Evolutionary conservation across 2,113 vertebrate genomes (phyloP), one percentile per base, ranked within the genome.

Genomic region (Vireo altiloquus): DNA sequence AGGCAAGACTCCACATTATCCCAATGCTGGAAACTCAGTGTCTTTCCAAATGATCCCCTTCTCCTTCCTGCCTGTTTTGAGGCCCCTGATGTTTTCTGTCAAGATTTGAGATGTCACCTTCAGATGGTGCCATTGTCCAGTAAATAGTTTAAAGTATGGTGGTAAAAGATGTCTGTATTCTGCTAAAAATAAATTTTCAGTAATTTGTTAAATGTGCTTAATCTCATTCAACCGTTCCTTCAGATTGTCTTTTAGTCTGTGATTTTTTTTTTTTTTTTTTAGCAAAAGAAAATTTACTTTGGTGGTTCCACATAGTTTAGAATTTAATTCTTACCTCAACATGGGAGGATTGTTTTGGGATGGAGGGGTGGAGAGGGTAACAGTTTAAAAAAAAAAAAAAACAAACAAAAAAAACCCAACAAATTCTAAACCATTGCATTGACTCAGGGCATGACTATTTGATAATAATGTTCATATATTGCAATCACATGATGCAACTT

Each of bases 401-500:
- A 46, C 60, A 72, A 75, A 47, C 30, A 68, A 42, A 18, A 76
- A 40, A 82, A 90, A 27, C 13, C 20, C 30, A 31, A 6, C 42
- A 78, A 46, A 53, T 7, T 65, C 50, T 47, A 12, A 87, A 92
- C 72, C 93, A 91, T 69, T 89, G 40, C 60, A 18, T 53, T 94
- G 90, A 95, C 68, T 96, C 93, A 96, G 85, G 88, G 59, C 72
- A 22, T 57, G 85, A 57, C 71, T 92, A 88, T 88, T 91, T 92
- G 93, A 92, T 96, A 89, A 95, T 96, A 95, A 83, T 65, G 28
- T 76, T 81, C 79, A 35, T 37, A 54, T 96, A 95, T 76, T 95
- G 88, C 94, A 95, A 79, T 92, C 92, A 46, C 65, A 25, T 96
- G 94, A 95, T 96, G 94, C 95, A 96, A 96, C 74, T 94, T 96